Percentiles rank a stretch among this genome's conserved stretches.
phyloP scores from a whole-genome alignment of 2,888 invertebrate species.

The Myopa testacea region DNA sequence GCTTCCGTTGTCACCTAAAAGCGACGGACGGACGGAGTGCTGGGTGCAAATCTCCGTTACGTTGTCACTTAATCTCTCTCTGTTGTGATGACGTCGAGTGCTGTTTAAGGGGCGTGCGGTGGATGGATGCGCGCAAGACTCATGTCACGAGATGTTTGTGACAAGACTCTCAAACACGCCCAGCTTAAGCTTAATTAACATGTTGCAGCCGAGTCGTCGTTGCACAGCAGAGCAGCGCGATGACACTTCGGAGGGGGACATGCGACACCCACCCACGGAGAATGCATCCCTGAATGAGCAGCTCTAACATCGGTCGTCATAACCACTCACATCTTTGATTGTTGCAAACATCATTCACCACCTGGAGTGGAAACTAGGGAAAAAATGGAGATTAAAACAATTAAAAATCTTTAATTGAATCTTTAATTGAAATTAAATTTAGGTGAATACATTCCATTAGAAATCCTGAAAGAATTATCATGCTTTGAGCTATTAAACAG shows the following conservation, averaged over 20 bases:
- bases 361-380: too few relatives aligned
- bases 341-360: too few relatives aligned
- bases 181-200: slow-evolving; percentile 39
- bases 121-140: slow-evolving; percentile 24
- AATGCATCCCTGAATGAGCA: not conserved
- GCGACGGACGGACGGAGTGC: not conserved
- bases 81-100: not conserved
- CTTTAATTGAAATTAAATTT: too few relatives aligned
- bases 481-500: too few relatives aligned
- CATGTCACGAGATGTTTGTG: slow-evolving; percentile 36
- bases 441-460: too few relatives aligned
- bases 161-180: slow-evolving; percentile 33
- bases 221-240: not conserved
- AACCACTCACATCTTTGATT: too few relatives aligned
- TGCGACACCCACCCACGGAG: not conserved
- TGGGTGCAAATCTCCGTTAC: slow-evolving; percentile 4
- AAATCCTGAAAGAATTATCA: too few relatives aligned
- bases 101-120: not conserved
- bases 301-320: too few relatives aligned
- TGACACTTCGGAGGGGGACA: slow-evolving; percentile 8
- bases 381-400: too few relatives aligned
- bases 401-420: too few relatives aligned
- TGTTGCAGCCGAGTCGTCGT: slow-evolving; percentile 18
- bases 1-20: slow-evolving; percentile 21
- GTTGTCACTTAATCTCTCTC: slow-evolving; percentile 22